These are phyloP conservation scores for Idaea straminata DNA, from an alignment of 2,888 invertebrate species.

Conservation along the genomic window DNA sequence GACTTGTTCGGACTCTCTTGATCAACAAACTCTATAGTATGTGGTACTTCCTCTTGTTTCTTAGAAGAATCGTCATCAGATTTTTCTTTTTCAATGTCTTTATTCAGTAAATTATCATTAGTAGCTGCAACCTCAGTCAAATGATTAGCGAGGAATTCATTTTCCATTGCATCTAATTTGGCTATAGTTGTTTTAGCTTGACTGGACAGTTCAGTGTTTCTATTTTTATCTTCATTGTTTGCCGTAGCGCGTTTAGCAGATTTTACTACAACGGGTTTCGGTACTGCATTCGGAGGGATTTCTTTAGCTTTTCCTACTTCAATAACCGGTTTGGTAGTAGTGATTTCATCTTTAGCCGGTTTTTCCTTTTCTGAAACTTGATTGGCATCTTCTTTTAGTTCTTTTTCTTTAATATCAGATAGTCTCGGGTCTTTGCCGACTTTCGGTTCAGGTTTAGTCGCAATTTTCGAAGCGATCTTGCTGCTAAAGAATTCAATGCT, in stretches of 20 bases:
- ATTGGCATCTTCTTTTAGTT: slow-evolving; percentile 35
- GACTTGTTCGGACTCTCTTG: slow-evolving; percentile 46
- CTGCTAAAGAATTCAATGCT: slow-evolving; percentile 68
- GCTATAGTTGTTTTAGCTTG: slow-evolving; percentile 57
- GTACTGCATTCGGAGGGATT: slow-evolving; percentile 50
- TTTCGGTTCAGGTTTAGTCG: slow-evolving; percentile 64
- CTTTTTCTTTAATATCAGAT: slow-evolving; percentile 71
- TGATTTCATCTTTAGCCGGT: slow-evolving; percentile 26
- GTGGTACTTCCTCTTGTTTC: background rate
- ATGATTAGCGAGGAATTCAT: slow-evolving; percentile 57
- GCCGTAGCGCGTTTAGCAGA: slow-evolving; percentile 47
- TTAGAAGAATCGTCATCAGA: slow-evolving; percentile 9
- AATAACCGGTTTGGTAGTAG: slow-evolving; percentile 32
- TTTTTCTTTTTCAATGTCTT: slow-evolving; percentile 44
- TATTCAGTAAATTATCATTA: slow-evolving; percentile 62
- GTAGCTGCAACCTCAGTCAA: slow-evolving; percentile 50
- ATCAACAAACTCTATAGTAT: slow-evolving; percentile 23
- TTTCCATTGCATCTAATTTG: slow-evolving; percentile 66
- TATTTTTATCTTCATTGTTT: slow-evolving; percentile 29
- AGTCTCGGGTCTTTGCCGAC: slow-evolving; percentile 58
- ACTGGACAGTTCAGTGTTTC: slow-evolving; percentile 40
- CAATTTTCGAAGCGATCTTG: slow-evolving; percentile 64
- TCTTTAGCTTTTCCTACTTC: slow-evolving; percentile 71
- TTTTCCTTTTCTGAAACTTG: slow-evolving; percentile 22
- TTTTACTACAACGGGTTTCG: slow-evolving; percentile 66